Base-by-base conservation (phyloP, 1,140 invertebrate species). In the Cyrtorhinus lividipennis region DNA sequence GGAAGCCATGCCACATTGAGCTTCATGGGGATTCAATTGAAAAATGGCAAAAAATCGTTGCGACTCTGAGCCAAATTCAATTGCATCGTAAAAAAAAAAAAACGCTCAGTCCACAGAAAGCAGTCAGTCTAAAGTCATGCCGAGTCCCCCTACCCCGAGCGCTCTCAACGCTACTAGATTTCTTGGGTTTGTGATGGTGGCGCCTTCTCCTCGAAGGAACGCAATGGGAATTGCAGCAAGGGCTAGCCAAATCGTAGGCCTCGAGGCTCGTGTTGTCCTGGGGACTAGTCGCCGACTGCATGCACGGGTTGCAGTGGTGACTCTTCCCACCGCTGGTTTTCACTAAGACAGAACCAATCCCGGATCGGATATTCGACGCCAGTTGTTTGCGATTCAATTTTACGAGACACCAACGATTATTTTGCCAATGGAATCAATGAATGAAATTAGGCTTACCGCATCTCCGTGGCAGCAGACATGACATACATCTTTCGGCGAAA, bases 191-290 rank as follows among this genome's bases (percentile, higher is more conserved):
- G 58, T 69, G 68, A 12, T 65, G 66, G 26, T 68, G 64, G 10
- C 65, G 63, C n/a, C 56, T 61, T 13, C 64, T 64, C 1, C 65
- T 59, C 48, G 82, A 82, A 22, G 87, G 87, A 20, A 90, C 86
- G 68, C 87, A 90, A 66, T 88, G 84, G 10, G 69, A 66, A 71
- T 88, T 85, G 71, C 88, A 90, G 68, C 87, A 90, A 0, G 87
- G 85, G 73, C 85, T 89, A 1, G 87, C 87, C 15, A 89, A 71
- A 69, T 89, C 86, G 64, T 90, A 90, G 5, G 87, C 87, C 70
- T 90, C 87, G 27, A 90, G 73, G 68, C 86, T 89, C 13, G 81
- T 83, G 62, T 81, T 85, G 63, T 89, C 87, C 30, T 67, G 66
- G n/a, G 72, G 78, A 70, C 80, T 81, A 59, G 78, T 75, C 56